These are phyloP conservation scores for Gnathonemus echidnorhynchus DNA, from an alignment of 2,113 vertebrate genomes.

Conservation along the genomic window DNA sequence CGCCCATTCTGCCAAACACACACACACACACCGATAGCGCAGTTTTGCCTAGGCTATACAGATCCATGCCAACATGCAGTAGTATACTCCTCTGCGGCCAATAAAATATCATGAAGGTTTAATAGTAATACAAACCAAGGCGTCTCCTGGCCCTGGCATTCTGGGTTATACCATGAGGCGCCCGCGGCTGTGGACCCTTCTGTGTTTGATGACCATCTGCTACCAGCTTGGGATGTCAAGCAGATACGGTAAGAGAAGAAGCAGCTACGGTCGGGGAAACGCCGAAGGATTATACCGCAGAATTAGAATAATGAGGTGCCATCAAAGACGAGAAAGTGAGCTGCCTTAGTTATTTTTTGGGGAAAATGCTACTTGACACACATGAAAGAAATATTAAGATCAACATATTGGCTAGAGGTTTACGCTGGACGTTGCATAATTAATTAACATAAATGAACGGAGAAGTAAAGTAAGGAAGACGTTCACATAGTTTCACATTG, in stretches of 20 bases:
- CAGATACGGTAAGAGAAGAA: slow-evolving; percentile 42
- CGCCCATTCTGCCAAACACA: background rate
- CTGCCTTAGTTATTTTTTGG: background rate
- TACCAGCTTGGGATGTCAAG: slow-evolving; percentile 40
- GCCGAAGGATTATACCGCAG: background rate
- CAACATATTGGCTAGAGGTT: background rate
- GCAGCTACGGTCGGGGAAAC: background rate
- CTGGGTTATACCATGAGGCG: slow-evolving; percentile 32
- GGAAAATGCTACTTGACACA: background rate
- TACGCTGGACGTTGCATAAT: background rate
- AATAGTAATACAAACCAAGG: slow-evolving; percentile 15
- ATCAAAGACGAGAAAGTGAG: background rate
- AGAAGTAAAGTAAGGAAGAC: background rate
- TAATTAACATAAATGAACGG: background rate
- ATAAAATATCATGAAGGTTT: slow-evolving; percentile 38
- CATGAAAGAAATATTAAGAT: background rate
- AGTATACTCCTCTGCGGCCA: slow-evolving; percentile 8
- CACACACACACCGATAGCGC: slow-evolving; percentile 18
- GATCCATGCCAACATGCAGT: slow-evolving; percentile 15
- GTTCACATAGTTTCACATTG: background rate
- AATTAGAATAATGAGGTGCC: background rate
- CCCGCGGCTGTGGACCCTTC: slow-evolving; percentile 38
- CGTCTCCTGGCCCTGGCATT: slow-evolving; percentile 11
- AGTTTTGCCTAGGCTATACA: slow-evolving; percentile 14
- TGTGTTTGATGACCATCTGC: slow-evolving; percentile 40